phyloP scores from a whole-genome alignment of 2,113 vertebrate genomes.

The Syngnathus floridae region DNA sequence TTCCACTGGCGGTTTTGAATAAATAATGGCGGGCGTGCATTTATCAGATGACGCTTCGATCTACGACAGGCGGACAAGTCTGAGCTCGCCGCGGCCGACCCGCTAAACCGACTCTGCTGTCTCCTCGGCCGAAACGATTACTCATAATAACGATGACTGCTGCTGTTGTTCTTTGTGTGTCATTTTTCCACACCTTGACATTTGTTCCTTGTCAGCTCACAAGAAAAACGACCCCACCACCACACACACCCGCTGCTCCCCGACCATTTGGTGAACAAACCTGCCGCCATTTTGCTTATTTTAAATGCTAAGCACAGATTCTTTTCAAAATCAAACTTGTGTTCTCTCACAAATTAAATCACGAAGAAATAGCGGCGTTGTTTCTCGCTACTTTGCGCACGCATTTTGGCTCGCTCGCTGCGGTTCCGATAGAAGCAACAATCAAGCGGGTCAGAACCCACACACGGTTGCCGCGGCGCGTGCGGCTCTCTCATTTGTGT shows the following conservation, averaged over 20 bases:
- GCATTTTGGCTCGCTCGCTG: neutral
- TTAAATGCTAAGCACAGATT: too few relatives aligned
- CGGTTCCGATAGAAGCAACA: neutral
- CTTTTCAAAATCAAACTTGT: too few relatives aligned
- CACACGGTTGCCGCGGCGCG: slow-evolving; percentile 22
- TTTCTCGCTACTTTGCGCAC: slow-evolving; percentile 14
- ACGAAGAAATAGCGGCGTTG: neutral
- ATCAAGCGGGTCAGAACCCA: neutral
- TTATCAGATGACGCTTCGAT: slow-evolving; percentile 49
- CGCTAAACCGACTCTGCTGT: slow-evolving; percentile 24
- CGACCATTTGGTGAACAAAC: neutral
- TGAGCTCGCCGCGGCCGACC: slow-evolving; percentile 37
- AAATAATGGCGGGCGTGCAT: slow-evolving; percentile 55
- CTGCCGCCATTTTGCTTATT: neutral
- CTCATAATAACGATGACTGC: slow-evolving; percentile 52
- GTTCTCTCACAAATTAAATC: too few relatives aligned
- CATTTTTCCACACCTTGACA: slow-evolving; percentile 22
- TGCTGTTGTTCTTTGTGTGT: slow-evolving; percentile 40
- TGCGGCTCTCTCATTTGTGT: slow-evolving; percentile 56
- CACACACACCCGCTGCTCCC: neutral
- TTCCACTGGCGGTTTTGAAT: slow-evolving; percentile 55
- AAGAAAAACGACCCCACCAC: neutral
- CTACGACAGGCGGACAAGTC: slow-evolving; percentile 57
- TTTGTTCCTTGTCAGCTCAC: slow-evolving; percentile 2
- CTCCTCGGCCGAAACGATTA: slow-evolving; percentile 47